phyloP scores from a whole-genome alignment of 1,140 invertebrate genomes.

The Penaeus indicus region DNA sequence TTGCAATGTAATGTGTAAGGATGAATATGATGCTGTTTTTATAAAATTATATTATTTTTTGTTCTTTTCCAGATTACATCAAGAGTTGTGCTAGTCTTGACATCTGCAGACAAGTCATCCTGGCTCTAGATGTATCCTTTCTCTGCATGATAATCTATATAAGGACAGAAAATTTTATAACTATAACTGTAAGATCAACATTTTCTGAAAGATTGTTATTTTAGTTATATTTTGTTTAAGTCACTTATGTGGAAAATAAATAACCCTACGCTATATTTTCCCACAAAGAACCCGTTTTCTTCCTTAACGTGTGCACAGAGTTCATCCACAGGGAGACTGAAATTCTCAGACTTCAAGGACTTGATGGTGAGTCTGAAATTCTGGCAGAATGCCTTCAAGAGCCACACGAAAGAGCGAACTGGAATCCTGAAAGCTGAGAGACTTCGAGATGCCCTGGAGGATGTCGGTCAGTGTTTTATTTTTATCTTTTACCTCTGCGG shows the following conservation, averaged over 20 bases:
- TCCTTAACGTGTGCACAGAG: conserved; percentile 71
- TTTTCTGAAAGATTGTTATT: too few species aligned
- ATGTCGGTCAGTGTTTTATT: conserved; percentile 77
- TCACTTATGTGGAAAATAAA: too few species aligned
- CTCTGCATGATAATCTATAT: neutral
- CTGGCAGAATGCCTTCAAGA: conserved; percentile 92
- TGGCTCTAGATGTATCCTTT: conserved; percentile 80
- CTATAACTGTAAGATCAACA: too few species aligned
- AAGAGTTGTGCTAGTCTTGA: conserved; percentile 94
- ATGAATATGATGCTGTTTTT: conserved; percentile 9
- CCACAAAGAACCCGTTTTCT: neutral
- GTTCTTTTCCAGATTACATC: conserved; percentile 81
- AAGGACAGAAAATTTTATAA: too few species aligned
- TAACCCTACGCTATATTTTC: conserved; percentile 68
- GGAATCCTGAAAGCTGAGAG: conserved; percentile 90
- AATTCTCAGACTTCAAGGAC: conserved; percentile 90
- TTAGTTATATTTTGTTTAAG: too few species aligned
- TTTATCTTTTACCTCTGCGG: neutral
- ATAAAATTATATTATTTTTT: conserved; percentile 29
- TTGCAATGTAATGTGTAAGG: neutral
- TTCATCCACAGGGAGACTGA: conserved; percentile 85
- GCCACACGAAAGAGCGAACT: conserved; percentile 90
- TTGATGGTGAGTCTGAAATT: conserved; percentile 91
- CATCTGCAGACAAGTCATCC: conserved; percentile 89
- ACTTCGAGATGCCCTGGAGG: conserved; percentile 84